Conservation (phyloP, 2,888 invertebrate species). For the Luffia ferchaultella region DNA sequence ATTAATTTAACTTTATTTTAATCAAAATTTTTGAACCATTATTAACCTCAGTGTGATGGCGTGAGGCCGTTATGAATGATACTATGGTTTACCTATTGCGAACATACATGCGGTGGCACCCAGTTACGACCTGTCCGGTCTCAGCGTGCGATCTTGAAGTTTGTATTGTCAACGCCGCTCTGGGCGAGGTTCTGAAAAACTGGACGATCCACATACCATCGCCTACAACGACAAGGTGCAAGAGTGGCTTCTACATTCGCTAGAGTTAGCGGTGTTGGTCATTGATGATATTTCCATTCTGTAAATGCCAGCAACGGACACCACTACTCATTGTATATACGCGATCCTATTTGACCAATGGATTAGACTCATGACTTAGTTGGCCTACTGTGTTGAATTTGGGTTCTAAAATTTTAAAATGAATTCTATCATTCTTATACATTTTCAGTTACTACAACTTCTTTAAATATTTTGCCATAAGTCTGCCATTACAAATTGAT, state of each 20-base stretch:
- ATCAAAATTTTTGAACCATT: slow-evolving; percentile 19
- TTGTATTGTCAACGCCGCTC: slow-evolving; percentile 56
- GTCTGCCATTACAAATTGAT: slow-evolving; percentile 43
- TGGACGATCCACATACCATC: slow-evolving; percentile 66
- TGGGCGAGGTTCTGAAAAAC: slow-evolving; percentile 65
- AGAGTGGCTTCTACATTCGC: slow-evolving; percentile 39
- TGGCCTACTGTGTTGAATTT: slow-evolving; percentile 30
- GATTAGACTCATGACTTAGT: slow-evolving; percentile 39
- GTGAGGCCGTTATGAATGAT: slow-evolving; percentile 57
- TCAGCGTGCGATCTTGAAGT: slow-evolving; percentile 46
- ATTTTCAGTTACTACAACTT: slow-evolving; percentile 13
- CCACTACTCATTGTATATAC: slow-evolving; percentile 45
- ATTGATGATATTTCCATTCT: slow-evolving; percentile 56
- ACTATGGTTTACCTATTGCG: slow-evolving; percentile 63
- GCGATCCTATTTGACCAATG: slow-evolving; percentile 29
- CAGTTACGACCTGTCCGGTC: slow-evolving; percentile 54
- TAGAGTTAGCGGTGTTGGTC: slow-evolving; percentile 44
- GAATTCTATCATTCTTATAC: neutral
- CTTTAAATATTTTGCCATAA: slow-evolving; percentile 40
- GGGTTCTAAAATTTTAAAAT: slow-evolving; percentile 14
- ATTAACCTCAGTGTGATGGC: slow-evolving; percentile 45
- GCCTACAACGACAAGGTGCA: slow-evolving; percentile 56
- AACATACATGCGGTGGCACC: slow-evolving; percentile 55
- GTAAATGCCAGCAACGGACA: slow-evolving; percentile 62
- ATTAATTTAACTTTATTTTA: slow-evolving; percentile 30